A percentile compares a stretch with the other conserved stretches of the same genome.
phyloP scores from a whole-genome alignment of 2,113 vertebrate species.

The Rhegmatorhina hoffmannsi region DNA sequence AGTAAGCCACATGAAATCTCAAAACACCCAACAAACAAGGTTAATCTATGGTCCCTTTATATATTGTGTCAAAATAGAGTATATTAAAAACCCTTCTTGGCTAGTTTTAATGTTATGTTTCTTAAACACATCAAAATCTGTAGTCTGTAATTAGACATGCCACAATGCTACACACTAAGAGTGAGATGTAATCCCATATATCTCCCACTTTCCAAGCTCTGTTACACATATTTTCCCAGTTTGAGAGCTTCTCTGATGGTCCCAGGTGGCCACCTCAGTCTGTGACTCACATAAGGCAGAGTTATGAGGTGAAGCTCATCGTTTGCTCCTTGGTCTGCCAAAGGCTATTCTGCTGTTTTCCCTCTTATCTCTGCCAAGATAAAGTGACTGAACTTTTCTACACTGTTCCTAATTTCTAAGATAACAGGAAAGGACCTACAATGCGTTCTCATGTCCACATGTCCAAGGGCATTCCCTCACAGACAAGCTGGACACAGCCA shows the following conservation, averaged over 20 bases:
- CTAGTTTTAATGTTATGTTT: background rate
- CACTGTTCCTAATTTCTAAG: background rate
- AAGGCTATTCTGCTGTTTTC: background rate
- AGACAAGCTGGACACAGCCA: background rate
- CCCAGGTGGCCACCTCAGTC: background rate
- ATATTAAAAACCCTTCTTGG: background rate
- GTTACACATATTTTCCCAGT: background rate
- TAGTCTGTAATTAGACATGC: background rate
- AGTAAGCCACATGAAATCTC: background rate
- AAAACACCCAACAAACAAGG: background rate
- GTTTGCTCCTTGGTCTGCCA: background rate
- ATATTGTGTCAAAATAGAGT: background rate
- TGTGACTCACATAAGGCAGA: background rate
- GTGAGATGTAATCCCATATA: background rate
- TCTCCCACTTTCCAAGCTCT: background rate
- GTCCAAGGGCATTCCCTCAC: fast-evolving
- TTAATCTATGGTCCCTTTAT: background rate
- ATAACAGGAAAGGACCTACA: background rate
- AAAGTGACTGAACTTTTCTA: background rate
- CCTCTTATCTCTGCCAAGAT: background rate
- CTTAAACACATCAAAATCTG: background rate
- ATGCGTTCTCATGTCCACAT: fast-evolving
- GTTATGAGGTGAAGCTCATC: background rate
- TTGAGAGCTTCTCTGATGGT: background rate
- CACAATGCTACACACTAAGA: background rate